Conservation (phyloP, 2,797 vertebrate species). For the Onychomys torridus region DNA sequence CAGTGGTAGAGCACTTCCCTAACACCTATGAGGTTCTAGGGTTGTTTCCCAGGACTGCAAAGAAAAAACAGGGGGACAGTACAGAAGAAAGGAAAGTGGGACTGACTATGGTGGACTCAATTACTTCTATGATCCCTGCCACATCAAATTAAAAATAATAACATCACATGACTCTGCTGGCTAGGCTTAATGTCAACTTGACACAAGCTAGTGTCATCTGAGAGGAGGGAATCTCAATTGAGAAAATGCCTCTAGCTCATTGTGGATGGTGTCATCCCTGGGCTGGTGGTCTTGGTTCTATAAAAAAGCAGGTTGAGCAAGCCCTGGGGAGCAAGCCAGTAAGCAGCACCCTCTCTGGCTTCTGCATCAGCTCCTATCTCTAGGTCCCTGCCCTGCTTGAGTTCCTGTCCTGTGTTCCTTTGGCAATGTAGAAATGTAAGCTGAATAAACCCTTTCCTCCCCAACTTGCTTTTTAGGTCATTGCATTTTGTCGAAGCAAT, state of each 20-base stretch:
- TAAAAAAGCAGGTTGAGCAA: not conserved
- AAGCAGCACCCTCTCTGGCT: not conserved
- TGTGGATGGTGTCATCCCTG: not conserved
- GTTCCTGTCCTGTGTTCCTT: not conserved
- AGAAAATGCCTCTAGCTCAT: not conserved
- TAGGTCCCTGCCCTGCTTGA: not conserved
- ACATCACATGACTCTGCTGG: not conserved
- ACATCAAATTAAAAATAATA: not conserved
- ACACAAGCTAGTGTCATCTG: too few species aligned
- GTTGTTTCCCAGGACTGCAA: not conserved
- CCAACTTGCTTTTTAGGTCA: not conserved
- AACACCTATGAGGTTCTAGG: not conserved
- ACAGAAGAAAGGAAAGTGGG: not conserved
- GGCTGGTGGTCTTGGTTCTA: not conserved
- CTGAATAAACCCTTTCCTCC: not conserved
- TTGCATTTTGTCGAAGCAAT: not conserved
- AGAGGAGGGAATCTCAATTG: too few species aligned
- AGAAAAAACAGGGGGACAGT: not conserved
- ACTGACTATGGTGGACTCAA: accelerated
- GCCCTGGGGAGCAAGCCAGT: not conserved
- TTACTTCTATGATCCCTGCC: not conserved
- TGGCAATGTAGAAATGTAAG: not conserved
- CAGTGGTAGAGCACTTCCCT: not conserved
- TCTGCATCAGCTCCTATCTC: not conserved
- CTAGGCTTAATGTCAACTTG: too few species aligned